A percentile compares a stretch with the other conserved stretches of the same genome.
Evolutionary conservation across 2,797 vertebrate genomes (phyloP).

Genomic region (Tachyglossus aculeatus): DNA sequence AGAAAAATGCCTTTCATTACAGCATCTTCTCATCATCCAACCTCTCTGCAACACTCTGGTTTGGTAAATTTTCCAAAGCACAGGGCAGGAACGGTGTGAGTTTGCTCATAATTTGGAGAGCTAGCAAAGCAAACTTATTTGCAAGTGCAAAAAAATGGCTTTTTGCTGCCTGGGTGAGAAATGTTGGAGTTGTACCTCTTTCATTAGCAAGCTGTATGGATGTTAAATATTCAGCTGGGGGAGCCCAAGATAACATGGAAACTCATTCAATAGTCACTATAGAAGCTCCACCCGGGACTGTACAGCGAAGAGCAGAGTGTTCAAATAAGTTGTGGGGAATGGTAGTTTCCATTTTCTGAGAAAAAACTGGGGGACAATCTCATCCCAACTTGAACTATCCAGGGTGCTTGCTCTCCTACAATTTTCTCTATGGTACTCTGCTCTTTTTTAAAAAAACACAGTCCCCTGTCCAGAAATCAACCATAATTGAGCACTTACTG

Average conservation of each 20-base stretch:
- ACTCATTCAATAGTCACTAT: too few species aligned
- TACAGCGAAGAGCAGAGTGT: too few species aligned
- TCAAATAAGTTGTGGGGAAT: too few species aligned
- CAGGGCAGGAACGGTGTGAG: not conserved
- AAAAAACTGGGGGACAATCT: too few species aligned
- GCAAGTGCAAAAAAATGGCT: not conserved
- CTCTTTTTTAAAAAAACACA: too few species aligned
- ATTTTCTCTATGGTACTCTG: too few species aligned
- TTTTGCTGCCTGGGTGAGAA: not conserved
- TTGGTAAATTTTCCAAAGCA: not conserved
- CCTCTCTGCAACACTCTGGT: conserved; percentile 12
- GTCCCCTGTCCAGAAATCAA: too few species aligned
- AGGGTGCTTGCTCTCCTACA: too few species aligned
- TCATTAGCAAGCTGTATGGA: not conserved
- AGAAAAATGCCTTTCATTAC: conserved; percentile 60
- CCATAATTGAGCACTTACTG: too few species aligned
- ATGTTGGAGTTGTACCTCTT: not conserved
- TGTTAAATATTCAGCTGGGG: not conserved
- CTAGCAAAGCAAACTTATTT: not conserved
- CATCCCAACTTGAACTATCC: too few species aligned
- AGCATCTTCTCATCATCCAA: conserved; percentile 31
- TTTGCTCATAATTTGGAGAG: not conserved
- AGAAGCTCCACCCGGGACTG: too few species aligned
- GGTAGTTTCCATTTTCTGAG: too few species aligned
- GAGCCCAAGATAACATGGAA: not conserved